Conservation (phyloP, 1,140 invertebrate species). For the Ectropis grisescens region DNA sequence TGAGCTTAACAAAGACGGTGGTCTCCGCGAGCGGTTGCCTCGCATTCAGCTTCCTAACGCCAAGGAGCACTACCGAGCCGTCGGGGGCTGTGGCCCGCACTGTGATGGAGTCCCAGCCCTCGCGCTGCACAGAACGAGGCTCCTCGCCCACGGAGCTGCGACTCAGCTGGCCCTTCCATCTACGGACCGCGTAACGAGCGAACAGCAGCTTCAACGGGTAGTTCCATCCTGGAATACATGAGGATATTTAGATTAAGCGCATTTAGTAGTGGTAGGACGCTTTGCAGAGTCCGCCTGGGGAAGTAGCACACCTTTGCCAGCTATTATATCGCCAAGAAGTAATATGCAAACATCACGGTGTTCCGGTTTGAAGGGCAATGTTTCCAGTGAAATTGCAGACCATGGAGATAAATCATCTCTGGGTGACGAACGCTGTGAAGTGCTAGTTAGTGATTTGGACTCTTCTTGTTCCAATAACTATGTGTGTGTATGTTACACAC, state of each 20-base stretch:
- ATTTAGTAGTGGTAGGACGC: too few species aligned
- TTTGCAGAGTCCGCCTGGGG: too few species aligned
- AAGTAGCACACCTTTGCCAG: too few species aligned
- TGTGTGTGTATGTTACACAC: too few species aligned
- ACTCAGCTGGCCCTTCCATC: slow-evolving; percentile 37
- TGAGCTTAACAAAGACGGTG: slow-evolving; percentile 52
- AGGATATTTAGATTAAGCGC: neutral
- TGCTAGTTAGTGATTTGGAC: too few species aligned
- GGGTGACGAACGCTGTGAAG: too few species aligned
- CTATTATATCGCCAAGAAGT: too few species aligned
- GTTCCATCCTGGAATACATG: slow-evolving; percentile 52
- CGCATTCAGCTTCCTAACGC: slow-evolving; percentile 40
- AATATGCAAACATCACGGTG: too few species aligned
- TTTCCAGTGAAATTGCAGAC: too few species aligned
- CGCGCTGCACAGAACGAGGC: slow-evolving; percentile 17
- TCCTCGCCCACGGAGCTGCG: slow-evolving; percentile 14
- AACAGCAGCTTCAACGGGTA: slow-evolving; percentile 42
- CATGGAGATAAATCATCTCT: too few species aligned
- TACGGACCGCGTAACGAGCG: slow-evolving; percentile 35
- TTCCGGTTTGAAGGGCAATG: too few species aligned
- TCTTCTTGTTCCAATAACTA: too few species aligned
- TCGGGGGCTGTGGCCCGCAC: slow-evolving; percentile 54
- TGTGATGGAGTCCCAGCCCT: slow-evolving; percentile 42
- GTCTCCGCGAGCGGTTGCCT: slow-evolving; percentile 47
- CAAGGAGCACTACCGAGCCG: slow-evolving; percentile 50